phyloP scores from a whole-genome alignment of 2,888 invertebrate species.

The Notocelia uddmanniana region DNA sequence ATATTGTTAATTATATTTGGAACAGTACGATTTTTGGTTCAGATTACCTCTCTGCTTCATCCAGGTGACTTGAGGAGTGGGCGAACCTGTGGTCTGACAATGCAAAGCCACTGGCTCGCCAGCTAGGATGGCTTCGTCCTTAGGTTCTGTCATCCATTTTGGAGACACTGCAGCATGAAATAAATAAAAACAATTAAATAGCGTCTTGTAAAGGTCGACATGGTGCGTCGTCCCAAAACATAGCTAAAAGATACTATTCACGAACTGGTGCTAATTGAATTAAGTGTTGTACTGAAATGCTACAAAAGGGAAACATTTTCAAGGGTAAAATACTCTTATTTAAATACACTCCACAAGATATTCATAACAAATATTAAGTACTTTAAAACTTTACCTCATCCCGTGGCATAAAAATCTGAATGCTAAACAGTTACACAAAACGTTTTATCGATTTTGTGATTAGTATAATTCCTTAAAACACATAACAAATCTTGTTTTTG shows the following conservation, averaged over 20 bases:
- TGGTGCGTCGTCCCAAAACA: too few species aligned
- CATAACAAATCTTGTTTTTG: too few species aligned
- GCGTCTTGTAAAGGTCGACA: too few species aligned
- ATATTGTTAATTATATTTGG: neutral
- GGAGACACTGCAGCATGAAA: conserved; percentile 89
- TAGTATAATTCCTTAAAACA: too few species aligned
- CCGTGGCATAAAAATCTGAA: conserved; percentile 18
- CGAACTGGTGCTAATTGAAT: too few species aligned
- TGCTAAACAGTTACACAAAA: neutral
- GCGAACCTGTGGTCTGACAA: conserved; percentile 92
- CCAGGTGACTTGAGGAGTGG: conserved; percentile 90
- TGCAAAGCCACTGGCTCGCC: conserved; percentile 89
- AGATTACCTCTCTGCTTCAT: conserved; percentile 89
- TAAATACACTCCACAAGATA: too few species aligned
- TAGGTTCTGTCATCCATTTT: conserved; percentile 90
- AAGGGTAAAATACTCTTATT: too few species aligned
- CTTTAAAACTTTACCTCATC: conserved; percentile 21
- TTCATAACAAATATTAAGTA: too few species aligned
- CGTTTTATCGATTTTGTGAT: neutral
- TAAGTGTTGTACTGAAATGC: too few species aligned
- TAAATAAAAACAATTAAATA: conserved; percentile 28
- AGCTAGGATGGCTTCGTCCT: conserved; percentile 89
- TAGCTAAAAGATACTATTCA: too few species aligned
- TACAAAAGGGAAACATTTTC: too few species aligned
- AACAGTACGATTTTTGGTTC: neutral